Percentiles rank a stretch among this genome's conserved stretches.
Evolutionary conservation across 53 echinoderm and acorn worm genomes (phyloP).

Genomic region (Crossaster papposus): DNA sequence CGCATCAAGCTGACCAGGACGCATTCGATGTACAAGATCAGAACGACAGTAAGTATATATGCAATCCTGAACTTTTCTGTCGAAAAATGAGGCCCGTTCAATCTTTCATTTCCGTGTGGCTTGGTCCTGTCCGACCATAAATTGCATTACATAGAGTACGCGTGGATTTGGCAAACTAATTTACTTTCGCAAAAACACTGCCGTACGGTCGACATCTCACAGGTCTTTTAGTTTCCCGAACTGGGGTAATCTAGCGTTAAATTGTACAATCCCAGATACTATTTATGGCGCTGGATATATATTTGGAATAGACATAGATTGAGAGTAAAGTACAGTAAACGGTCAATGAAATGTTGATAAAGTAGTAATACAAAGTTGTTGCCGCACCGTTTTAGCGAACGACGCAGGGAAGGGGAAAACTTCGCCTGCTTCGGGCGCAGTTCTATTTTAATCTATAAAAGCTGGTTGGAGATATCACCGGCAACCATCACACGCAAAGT

Average conservation of each 20-base stretch:
- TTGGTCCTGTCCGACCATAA: too few relatives aligned
- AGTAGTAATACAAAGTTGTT: background rate
- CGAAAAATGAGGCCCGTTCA: background rate
- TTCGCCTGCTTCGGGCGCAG: background rate
- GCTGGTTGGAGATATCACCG: background rate
- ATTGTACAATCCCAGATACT: too few relatives aligned
- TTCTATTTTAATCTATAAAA: slow-evolving; percentile 45
- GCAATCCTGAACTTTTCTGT: background rate
- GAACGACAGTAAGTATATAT: slow-evolving; percentile 41
- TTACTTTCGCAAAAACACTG: too few relatives aligned
- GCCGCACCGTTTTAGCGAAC: background rate
- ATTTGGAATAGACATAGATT: background rate
- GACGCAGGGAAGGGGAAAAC: background rate
- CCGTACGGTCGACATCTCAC: too few relatives aligned
- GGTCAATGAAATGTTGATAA: background rate
- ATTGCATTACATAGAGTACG: too few relatives aligned
- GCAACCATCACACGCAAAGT: background rate
- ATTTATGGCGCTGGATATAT: too few relatives aligned
- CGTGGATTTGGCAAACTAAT: too few relatives aligned
- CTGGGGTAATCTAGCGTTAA: too few relatives aligned
- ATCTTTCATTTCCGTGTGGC: too few relatives aligned
- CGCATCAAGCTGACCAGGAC: slow-evolving; percentile 47
- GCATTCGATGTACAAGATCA: slow-evolving; percentile 49
- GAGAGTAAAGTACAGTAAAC: slow-evolving; percentile 8
- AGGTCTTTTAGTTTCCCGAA: too few relatives aligned